Percentiles rank a stretch among this genome's conserved stretches.
Evolutionary conservation across 2,113 vertebrate species (phyloP).

Genomic region (Butorides virescens): DNA sequence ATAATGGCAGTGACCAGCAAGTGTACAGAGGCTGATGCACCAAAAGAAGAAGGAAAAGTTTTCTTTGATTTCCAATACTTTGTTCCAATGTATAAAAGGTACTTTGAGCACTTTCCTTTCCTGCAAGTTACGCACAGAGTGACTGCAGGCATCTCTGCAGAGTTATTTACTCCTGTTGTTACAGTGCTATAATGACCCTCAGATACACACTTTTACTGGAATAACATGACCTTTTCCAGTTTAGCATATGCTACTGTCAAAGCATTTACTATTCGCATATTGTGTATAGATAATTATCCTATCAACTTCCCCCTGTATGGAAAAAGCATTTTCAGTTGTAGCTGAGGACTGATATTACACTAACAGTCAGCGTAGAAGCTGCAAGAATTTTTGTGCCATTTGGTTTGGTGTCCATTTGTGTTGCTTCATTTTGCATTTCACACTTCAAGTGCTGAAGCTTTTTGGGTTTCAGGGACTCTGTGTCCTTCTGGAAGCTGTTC

Average conservation of each 20-base stretch:
- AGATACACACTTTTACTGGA: background rate
- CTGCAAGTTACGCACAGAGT: accelerated
- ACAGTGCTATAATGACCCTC: background rate
- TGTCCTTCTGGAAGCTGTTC: background rate
- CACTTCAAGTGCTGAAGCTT: background rate
- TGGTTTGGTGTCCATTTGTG: background rate
- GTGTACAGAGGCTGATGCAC: background rate
- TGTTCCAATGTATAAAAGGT: background rate
- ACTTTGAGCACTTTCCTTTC: background rate
- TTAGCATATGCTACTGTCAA: background rate
- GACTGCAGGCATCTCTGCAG: background rate
- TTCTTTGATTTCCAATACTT: background rate
- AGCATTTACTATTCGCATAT: background rate
- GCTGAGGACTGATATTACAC: background rate
- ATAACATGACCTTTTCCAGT: background rate
- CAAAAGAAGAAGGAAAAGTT: background rate
- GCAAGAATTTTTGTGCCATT: background rate
- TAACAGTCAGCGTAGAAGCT: background rate
- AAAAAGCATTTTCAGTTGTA: background rate
- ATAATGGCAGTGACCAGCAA: background rate
- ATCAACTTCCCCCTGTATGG: background rate
- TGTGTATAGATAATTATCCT: background rate
- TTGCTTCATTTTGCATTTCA: background rate
- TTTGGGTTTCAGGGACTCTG: background rate
- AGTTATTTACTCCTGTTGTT: background rate